Evolutionary conservation across 2,888 invertebrate genomes (phyloP), one percentile per base, ranked within the genome.

Genomic region (Nysson spinosus): DNA sequence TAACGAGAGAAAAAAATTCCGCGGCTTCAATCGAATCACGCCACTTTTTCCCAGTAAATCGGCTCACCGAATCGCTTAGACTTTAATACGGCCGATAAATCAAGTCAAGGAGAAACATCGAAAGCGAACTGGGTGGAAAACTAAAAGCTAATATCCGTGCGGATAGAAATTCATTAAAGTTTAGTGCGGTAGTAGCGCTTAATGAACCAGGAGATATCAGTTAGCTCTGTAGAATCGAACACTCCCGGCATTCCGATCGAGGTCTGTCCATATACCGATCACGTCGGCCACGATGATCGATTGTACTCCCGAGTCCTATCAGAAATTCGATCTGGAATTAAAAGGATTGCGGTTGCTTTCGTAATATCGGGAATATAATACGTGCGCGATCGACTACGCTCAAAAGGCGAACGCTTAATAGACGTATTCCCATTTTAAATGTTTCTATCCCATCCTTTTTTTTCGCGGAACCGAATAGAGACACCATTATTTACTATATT

Each of bases 271-370:
- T 66, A 61, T 79, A 81, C 80, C 78, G 78, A 81, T 81, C 81
- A 78, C 72, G 77, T 78, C 75, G 63, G 49, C 57, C 54, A 51
- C 72, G 76, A 80, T 82, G 82, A 82, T 82, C 79, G 80, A 82
- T 82, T 69, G 74, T 58, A 52, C 68, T 55, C 61, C 74, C 74
- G 73, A 77, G 73, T 77, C 74, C 70, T 80, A 82, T 82, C 81
- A 60, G 62, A 60, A 69, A 79, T 74, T 74, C 68, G 73, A 82
- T 82, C 82, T 75, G 52, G 55, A 56, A 65, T 69, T 64, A 76
- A 78, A 75, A 58, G 55, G 60, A 54, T 37, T 40, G 51, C 56
- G 43, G 42, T 35, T 50, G 52, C 49, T 75, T 77, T 68, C 71
- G 55, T 68, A 77, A 70, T 58, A 66, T 51, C 43, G 46, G 49